These are phyloP conservation scores for Lasioglossum figueresi DNA, from an alignment of 2,888 invertebrate species.

Conservation along the genomic window DNA sequence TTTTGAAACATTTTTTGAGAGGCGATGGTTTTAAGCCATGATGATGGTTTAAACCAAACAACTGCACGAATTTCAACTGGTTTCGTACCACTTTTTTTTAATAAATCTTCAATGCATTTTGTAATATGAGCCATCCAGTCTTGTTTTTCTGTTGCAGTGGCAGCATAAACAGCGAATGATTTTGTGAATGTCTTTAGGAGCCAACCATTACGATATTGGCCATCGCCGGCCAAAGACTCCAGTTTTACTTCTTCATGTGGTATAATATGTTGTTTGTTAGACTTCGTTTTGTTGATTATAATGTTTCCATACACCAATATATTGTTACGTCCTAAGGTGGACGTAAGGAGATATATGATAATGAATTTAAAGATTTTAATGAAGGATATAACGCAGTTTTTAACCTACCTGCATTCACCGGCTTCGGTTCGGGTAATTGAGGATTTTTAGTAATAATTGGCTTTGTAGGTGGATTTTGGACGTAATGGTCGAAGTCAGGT, in stretches of 20 bases:
- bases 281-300: conserved; percentile 99
- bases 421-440: too few relatives aligned
- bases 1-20: too few relatives aligned
- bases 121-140: conserved; percentile 99
- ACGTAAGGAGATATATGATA: too few relatives aligned
- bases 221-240: conserved; percentile 93
- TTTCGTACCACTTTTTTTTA: conserved; percentile 98
- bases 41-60: too few relatives aligned
- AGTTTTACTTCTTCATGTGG: conserved; percentile 97
- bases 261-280: conserved; percentile 99
- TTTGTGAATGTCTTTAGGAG: conserved; percentile 98
- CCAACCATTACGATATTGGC: conserved; percentile 98
- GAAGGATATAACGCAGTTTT: too few relatives aligned
- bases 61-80: conserved; percentile 97
- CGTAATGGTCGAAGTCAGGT: too few relatives aligned
- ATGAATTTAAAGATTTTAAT: too few relatives aligned
- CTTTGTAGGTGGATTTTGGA: too few relatives aligned
- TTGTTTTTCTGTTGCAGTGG: conserved; percentile 97
- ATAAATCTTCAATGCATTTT: conserved; percentile 98
- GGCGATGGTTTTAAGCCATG: neutral
- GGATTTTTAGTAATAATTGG: too few relatives aligned
- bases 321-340: too few relatives aligned
- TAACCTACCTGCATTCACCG: too few relatives aligned
- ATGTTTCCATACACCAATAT: conserved; percentile 99
- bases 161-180: conserved; percentile 99